Conservation (phyloP, 1,140 invertebrate genomes). For the Rhagoletis zephyria region DNA sequence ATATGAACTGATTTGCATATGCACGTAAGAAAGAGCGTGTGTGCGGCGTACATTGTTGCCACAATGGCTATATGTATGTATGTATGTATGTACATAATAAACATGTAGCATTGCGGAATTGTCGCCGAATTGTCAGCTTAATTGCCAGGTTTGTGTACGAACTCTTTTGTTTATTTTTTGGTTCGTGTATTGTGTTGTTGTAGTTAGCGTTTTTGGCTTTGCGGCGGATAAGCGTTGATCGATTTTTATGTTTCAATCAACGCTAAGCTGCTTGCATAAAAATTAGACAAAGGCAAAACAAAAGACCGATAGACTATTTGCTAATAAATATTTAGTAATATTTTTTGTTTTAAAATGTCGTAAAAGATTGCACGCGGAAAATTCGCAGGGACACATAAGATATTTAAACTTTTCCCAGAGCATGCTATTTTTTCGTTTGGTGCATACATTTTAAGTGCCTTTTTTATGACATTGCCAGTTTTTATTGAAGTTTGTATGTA, state of each 20-base stretch:
- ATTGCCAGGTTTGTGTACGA: conserved; percentile 17
- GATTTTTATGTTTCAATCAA: conserved; percentile 27
- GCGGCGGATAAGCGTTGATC: not conserved
- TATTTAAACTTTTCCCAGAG: too few species aligned
- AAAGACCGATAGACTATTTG: not conserved
- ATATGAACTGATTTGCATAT: conserved; percentile 14
- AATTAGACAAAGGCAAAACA: not conserved
- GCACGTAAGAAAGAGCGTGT: too few species aligned
- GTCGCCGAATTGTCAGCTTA: conserved; percentile 29
- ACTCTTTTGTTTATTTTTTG: conserved; percentile 12
- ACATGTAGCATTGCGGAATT: not conserved
- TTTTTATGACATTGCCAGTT: too few species aligned
- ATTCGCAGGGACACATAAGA: not conserved
- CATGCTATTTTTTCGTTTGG: too few species aligned
- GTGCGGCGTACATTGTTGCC: not conserved
- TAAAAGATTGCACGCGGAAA: not conserved
- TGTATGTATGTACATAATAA: not conserved
- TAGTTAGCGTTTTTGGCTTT: not conserved
- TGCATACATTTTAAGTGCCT: too few species aligned
- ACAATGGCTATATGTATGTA: not conserved
- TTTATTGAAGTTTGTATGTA: too few species aligned
- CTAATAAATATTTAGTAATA: not conserved
- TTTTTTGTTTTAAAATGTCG: not conserved
- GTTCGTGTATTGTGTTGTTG: too few species aligned
- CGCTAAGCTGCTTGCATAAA: not conserved